phyloP scores from a whole-genome alignment of 2,113 vertebrate species.

The Condylura cristata region DNA sequence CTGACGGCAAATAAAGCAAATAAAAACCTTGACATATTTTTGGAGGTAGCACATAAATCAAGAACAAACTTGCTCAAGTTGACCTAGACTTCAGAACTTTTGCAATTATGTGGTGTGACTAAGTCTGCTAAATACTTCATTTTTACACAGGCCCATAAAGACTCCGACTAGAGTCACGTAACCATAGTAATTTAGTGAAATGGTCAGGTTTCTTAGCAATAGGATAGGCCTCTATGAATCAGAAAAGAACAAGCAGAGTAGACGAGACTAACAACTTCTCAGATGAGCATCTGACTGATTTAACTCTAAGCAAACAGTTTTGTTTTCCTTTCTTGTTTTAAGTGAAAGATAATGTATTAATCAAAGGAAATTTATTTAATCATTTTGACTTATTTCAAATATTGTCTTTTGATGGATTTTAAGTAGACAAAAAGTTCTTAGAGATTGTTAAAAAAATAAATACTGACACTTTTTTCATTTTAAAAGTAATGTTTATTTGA shows the following conservation, averaged over 20 bases:
- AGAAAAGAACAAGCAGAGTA: neutral
- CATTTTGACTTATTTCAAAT: conserved; percentile 3
- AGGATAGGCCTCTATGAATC: neutral
- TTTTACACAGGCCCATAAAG: conserved; percentile 58
- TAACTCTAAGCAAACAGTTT: conserved; percentile 19
- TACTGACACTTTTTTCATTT: conserved; percentile 8
- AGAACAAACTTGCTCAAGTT: conserved; percentile 72
- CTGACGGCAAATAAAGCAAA: too few relatives aligned
- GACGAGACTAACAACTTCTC: neutral
- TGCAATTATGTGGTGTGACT: conserved; percentile 60
- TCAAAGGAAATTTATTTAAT: conserved; percentile 30
- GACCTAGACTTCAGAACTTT: conserved; percentile 71
- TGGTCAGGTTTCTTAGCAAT: neutral
- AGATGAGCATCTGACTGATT: conserved; percentile 34
- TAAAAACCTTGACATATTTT: conserved; percentile 66
- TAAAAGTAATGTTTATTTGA: neutral
- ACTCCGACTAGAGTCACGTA: neutral
- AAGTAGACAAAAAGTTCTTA: neutral
- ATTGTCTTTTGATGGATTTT: neutral
- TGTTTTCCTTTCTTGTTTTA: conserved; percentile 48
- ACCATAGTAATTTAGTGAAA: conserved; percentile 39
- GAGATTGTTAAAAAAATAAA: neutral
- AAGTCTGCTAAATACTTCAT: conserved; percentile 29
- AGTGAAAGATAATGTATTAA: conserved; percentile 28
- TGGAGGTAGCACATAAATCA: conserved; percentile 71